phyloP scores from a whole-genome alignment of 2,113 vertebrate species.

The Procapra przewalskii region DNA sequence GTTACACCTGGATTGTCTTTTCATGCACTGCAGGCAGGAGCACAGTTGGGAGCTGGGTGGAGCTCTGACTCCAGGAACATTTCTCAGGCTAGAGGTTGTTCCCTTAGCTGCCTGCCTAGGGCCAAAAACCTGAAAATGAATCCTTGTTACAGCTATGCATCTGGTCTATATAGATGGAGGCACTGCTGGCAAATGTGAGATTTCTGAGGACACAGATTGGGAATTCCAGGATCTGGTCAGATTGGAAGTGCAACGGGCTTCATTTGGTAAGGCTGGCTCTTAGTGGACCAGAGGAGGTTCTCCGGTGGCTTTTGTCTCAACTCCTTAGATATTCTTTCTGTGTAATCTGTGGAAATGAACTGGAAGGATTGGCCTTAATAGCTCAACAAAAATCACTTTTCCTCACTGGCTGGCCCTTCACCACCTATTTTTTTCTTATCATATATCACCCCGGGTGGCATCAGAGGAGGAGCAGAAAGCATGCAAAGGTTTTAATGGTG shows the following conservation, averaged over 20 bases:
- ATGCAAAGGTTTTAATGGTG: background rate
- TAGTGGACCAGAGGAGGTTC: background rate
- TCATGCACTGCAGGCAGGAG: background rate
- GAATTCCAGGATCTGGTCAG: background rate
- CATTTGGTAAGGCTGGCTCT: background rate
- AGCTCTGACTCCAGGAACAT: background rate
- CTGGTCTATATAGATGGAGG: background rate
- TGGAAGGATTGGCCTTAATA: background rate
- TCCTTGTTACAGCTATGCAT: background rate
- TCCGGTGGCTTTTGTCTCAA: background rate
- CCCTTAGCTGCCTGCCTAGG: background rate
- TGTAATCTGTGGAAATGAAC: background rate
- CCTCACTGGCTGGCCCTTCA: background rate
- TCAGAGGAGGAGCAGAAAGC: background rate
- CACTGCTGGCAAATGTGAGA: background rate
- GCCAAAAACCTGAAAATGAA: background rate
- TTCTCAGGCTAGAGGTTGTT: background rate
- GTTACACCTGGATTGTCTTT: background rate
- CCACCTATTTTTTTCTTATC: background rate
- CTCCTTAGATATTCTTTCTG: background rate
- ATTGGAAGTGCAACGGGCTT: background rate
- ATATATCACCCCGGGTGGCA: background rate
- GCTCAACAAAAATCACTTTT: background rate
- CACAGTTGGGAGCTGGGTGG: background rate
- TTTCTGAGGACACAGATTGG: background rate